These are phyloP conservation scores for Hestina assimilis DNA, from an alignment of 1,140 invertebrate genomes.

Conservation along the genomic window DNA sequence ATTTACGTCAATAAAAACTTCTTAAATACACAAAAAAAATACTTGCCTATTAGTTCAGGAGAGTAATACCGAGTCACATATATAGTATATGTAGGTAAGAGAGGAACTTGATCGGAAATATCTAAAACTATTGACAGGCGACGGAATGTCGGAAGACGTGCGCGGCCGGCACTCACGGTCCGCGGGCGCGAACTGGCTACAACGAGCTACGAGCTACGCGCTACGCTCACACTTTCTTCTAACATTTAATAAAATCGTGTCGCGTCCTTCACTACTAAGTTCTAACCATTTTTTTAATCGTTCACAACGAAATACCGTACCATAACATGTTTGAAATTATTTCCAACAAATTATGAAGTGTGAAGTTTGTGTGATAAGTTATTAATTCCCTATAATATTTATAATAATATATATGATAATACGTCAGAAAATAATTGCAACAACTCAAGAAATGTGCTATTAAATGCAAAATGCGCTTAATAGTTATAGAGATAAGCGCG, in stretches of 20 bases:
- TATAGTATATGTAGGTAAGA: not conserved
- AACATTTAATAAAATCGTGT: conserved; percentile 5
- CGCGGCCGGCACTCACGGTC: conserved; percentile 48
- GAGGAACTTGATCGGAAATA: conserved; percentile 11
- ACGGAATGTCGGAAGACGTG: conserved; percentile 21
- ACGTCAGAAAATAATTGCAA: too few species aligned
- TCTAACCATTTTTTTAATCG: too few species aligned
- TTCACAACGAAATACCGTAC: too few species aligned
- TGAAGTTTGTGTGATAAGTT: too few species aligned
- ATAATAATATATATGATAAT: too few species aligned
- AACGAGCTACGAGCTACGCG: conserved; percentile 47
- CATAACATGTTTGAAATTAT: too few species aligned
- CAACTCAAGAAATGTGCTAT: too few species aligned
- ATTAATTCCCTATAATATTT: too few species aligned
- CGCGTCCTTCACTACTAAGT: not conserved
- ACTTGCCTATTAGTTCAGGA: not conserved
- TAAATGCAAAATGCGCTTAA: not conserved
- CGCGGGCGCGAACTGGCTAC: conserved; percentile 53
- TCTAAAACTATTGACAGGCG: conserved; percentile 14
- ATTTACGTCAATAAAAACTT: too few species aligned
- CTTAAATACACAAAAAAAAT: too few species aligned
- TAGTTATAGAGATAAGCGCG: too few species aligned
- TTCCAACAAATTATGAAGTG: too few species aligned
- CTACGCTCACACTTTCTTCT: conserved; percentile 30
- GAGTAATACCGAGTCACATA: not conserved